Base-by-base conservation (phyloP, 2,797 vertebrate genomes). In the Enteromius trimaculatus region DNA sequence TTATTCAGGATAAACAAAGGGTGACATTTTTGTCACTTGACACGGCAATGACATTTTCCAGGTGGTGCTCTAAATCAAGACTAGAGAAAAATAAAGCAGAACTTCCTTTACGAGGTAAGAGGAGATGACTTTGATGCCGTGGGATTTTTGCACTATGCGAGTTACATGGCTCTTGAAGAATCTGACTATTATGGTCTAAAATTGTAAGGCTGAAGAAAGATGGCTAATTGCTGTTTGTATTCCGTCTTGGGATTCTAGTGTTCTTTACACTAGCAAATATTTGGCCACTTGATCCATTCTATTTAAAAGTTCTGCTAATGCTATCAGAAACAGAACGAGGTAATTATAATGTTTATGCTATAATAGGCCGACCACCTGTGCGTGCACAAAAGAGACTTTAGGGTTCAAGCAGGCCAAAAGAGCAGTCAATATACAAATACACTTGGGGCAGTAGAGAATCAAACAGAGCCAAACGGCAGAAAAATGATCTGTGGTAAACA, bases 31-130 rank as follows among this genome's bases (percentile, higher is more conserved):
- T 85, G 87, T 89, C 90, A 88, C 86, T 91, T 92, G 90, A 93
- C 92, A 92, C 68, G 77, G 58, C 77, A 85, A 83, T 93, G 92
- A 93, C 92, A 93, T 94, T 93, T 92, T 88, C 92, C 93, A 94
- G 78, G 31, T 80, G 31, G 14, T 77, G 81, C 81, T 85, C 88
- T 88, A 90, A 89, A 90, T 93, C 81, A 90, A 90, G 92, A 90
- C 60, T 79, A 8, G 62, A 89, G 91, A 89, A 88, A 85, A 86
- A 62, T 29, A 70, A 62, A 72, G 37, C 13, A 23, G 21, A 39
- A 14, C 11, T 47, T 47, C 14, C 17, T 74, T n/a, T 14, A 51
- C 7, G 3, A 11, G 26, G 79, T 51, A 72, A 81, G 53, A 31
- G 58, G 55, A 66, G 58, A 62, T 62, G 26, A 39, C 44, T 82